Evolutionary conservation across 2,888 invertebrate species (phyloP), one percentile per base, ranked within the genome.

Genomic region (Stenichneumon culpator): DNA sequence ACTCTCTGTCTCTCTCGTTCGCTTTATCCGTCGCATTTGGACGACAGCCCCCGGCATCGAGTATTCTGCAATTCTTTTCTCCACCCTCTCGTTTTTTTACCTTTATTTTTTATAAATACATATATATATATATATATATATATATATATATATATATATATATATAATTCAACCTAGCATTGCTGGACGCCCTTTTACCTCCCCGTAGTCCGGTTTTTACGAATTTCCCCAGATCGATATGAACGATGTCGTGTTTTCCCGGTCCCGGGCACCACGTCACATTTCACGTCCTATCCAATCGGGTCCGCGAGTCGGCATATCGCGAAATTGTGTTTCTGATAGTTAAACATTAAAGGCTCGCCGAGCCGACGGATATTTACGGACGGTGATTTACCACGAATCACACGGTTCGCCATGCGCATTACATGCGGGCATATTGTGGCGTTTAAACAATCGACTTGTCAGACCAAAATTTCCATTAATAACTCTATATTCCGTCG

Each of bases 171-270:
- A 6, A 44, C 52, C 39, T 52, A 69, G n/a, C 25, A 19, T 54
- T 16, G 22, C 25, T 19, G 68, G 44, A 44, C 57, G 70, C 39
- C 19, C 54, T 75, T 79, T 28, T 19, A 28, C 65, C 65, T n/a
- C 5, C 52, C 32, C 32, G 7, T n/a, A n/a, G 22, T 39, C 47
- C 47, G 19, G 73, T 73, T 80, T 54, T 80, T 25, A 54, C 11
- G 54, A 81, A 84, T 84, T 82, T 82, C 39, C 50, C 60, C 60
- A 73, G 70, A 70, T 82, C 63, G 57, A 65, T 75, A 68, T 65
- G 63, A 72, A 85, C 67, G 54, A 79, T 72, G 70, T 68, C n/a
- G 44, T 32, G 69, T 77, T 77, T 63, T 75, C 77, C 50, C 16
- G 44, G n/a, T 57, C 81, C 39, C n/a, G 22, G 52, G 44, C 16